Base-by-base conservation (phyloP, 2,113 vertebrate species). In the Alectura lathami region DNA sequence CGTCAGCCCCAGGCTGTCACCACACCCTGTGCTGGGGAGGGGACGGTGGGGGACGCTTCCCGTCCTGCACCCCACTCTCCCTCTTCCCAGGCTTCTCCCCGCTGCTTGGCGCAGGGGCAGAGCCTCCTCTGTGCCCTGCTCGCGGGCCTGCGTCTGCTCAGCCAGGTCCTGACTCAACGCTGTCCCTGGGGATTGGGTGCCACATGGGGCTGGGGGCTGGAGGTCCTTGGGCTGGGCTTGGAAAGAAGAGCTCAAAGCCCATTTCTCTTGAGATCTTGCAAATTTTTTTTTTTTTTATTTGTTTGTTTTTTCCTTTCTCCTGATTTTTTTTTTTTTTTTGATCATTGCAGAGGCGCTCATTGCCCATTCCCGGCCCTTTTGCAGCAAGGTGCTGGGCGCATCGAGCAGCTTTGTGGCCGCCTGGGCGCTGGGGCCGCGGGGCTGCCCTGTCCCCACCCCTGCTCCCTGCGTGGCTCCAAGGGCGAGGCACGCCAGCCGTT, bases 401-500 rank as follows among this genome's bases (percentile, higher is more conserved):
- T 30, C 32, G 2, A 22, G n/a, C 73, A 45, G 29, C 72, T 63
- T 30, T 6, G 15, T 10, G 56, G 67, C 60, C 24, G 9, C 34
- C 23, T 11, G 34, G 34, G 34, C 11, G 59, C 72, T 74, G 56
- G n/a, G n/a, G n/a, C n/a, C n/a, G n/a, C n/a, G n/a, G n/a, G n/a
- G n/a, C n/a, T n/a, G n/a, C n/a, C n/a, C n/a, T n/a, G 0, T 40
- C 59, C 57, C 5, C 0, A 1, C 10, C 72, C 38, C 36, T 24
- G 24, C 42, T 16, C n/a, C 48, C 40, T 17, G 42, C 8, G 16
- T 23, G 57, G 22, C 47, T 47, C 51, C 36, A 62, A 27, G 14
- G 42, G n/a, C 1, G 1, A 57, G 23, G 67, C 10, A 43, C 60
- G 11, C 0, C 2, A 50, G 24, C 22, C 17, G 13, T 12, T 38